These are phyloP conservation scores for Actinia tenebrosa DNA, from an alignment of 64 coral and sea anemone species.

Conservation along the genomic window DNA sequence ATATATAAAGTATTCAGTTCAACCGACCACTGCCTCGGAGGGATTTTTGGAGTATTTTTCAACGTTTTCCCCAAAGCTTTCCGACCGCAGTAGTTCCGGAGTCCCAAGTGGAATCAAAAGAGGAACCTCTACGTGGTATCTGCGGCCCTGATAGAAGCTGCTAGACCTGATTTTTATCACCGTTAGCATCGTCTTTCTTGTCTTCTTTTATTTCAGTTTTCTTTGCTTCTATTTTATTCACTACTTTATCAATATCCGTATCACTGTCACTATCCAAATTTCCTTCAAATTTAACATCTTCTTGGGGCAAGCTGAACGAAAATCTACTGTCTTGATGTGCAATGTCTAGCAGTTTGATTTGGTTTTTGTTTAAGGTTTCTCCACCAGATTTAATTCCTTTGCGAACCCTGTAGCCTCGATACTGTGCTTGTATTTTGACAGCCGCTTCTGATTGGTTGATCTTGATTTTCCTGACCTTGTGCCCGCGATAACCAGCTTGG, in stretches of 20 bases:
- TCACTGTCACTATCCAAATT: slow-evolving; percentile 85
- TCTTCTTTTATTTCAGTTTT: slow-evolving; percentile 28
- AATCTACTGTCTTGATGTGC: slow-evolving; percentile 55
- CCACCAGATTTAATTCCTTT: slow-evolving; percentile 33
- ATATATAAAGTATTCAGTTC: no score
- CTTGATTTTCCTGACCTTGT: slow-evolving; percentile 25
- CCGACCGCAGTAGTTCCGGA: no score
- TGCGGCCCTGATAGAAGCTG: no score
- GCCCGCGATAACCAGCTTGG: slow-evolving; percentile 56
- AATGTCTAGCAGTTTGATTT: slow-evolving; percentile 31
- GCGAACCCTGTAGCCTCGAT: slow-evolving; percentile 45
- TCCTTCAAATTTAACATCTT: slow-evolving; percentile 77
- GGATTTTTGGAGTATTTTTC: no score
- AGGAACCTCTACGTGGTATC: no score
- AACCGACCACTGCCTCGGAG: no score
- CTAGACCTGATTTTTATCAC: not conserved
- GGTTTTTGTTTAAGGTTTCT: not conserved
- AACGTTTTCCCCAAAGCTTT: no score
- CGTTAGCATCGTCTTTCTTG: not conserved
- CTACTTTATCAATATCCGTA: slow-evolving; percentile 78
- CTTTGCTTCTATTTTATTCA: slow-evolving; percentile 60
- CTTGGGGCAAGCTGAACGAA: slow-evolving; percentile 70
- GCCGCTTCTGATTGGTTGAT: slow-evolving; percentile 35
- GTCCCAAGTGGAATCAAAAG: no score
- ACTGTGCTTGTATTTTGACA: slow-evolving; percentile 55